Percentiles rank a stretch among this genome's conserved stretches.
These are phyloP conservation scores for Triops cancriformis DNA, from an alignment of 1,140 invertebrate species.

Conservation along the genomic window DNA sequence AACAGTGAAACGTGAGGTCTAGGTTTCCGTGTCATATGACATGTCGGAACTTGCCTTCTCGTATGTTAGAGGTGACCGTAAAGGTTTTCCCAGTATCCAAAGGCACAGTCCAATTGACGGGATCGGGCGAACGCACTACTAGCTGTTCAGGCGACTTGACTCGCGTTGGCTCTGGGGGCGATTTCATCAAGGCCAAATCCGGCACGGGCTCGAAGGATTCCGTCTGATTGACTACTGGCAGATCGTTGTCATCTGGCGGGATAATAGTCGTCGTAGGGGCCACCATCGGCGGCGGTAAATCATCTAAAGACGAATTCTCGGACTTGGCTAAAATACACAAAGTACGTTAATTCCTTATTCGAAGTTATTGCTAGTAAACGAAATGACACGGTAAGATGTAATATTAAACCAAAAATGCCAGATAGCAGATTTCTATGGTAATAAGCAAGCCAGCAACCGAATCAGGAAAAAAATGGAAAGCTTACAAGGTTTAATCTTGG, in stretches of 20 bases:
- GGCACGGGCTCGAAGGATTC: constrained; percentile 11
- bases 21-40: neutral
- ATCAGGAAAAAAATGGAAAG: neutral
- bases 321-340: neutral
- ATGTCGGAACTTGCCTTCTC: constrained; percentile 54
- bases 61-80: constrained; percentile 81
- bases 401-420: too few species aligned
- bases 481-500: constrained; percentile 16
- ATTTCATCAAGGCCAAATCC: constrained; percentile 46
- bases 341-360: neutral
- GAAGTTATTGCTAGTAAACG: neutral
- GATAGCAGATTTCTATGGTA: too few species aligned
- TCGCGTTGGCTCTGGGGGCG: constrained; percentile 77
- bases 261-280: neutral
- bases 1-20: neutral
- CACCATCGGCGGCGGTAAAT: neutral
- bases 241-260: neutral
- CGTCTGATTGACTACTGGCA: neutral
- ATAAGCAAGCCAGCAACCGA: too few species aligned
- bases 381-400: too few species aligned
- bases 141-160: constrained; percentile 88
- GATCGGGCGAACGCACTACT: constrained; percentile 79
- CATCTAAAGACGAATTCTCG: neutral
- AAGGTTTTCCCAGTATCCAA: constrained; percentile 86
- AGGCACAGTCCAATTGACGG: constrained; percentile 88